phyloP scores from a whole-genome alignment of 2,113 vertebrate species.

The Columba janthina region DNA sequence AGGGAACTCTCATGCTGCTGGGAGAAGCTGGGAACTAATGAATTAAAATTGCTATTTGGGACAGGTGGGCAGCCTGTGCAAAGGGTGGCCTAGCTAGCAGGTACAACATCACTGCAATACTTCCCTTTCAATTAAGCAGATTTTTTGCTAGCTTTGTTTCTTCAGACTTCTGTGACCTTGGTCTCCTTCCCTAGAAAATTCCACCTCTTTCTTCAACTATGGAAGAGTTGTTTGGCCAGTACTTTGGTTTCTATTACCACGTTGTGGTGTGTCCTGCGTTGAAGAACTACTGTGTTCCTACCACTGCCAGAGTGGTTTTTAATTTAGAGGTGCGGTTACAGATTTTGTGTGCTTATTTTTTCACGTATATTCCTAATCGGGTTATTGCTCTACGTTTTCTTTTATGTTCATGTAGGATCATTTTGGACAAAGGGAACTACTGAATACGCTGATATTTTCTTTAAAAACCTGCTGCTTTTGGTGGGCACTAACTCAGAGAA shows the following conservation, averaged over 20 bases:
- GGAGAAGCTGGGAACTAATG: neutral
- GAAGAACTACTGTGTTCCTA: neutral
- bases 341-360: neutral
- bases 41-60: neutral
- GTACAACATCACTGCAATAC: neutral
- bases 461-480: neutral
- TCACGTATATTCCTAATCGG: accelerated
- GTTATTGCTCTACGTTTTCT: neutral
- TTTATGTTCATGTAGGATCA: neutral
- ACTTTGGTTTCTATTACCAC: neutral
- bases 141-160: neutral
- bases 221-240: neutral
- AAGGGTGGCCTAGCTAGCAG: neutral
- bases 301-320: accelerated
- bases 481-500: accelerated
- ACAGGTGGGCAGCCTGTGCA: neutral
- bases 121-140: neutral
- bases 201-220: neutral
- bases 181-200: neutral
- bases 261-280: neutral
- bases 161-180: neutral
- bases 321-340: accelerated
- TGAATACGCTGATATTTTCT: neutral
- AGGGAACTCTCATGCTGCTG: neutral
- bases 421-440: neutral